phyloP scores from a whole-genome alignment of 2,797 vertebrate genomes.

The Rhincodon typus region DNA sequence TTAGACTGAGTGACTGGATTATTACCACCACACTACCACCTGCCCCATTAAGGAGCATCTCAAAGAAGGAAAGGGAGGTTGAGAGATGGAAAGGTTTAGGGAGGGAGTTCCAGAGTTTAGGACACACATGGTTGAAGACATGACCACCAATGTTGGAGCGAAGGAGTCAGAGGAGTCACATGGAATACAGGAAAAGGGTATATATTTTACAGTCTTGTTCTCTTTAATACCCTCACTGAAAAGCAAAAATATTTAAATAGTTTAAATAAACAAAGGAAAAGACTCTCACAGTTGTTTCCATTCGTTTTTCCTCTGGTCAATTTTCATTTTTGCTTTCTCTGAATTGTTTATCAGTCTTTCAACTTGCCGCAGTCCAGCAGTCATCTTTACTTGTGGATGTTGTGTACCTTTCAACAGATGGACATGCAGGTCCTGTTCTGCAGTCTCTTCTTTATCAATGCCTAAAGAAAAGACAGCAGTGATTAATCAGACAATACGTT shows the following conservation, averaged over 20 bases:
- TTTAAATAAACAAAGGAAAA: background rate
- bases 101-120: background rate
- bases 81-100: background rate
- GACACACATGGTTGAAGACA: background rate
- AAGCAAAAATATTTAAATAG: constrained; percentile 9
- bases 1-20: no score
- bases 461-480: background rate
- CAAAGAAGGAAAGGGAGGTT: background rate
- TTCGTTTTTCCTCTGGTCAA: constrained; percentile 70
- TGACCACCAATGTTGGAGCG: background rate
- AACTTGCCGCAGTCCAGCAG: constrained; percentile 51
- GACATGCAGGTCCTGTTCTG: background rate
- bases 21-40: no score
- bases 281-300: constrained; percentile 80
- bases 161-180: background rate
- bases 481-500: background rate
- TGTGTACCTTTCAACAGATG: background rate
- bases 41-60: background rate
- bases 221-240: background rate
- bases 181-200: background rate
- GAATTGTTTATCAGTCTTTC: constrained; percentile 73
- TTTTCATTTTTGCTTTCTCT: constrained; percentile 63
- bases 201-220: background rate
- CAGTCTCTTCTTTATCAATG: background rate
- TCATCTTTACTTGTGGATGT: background rate